Evolutionary conservation across 2,797 vertebrate species (phyloP).

Genomic region (Orientallactaga sibirica): DNA sequence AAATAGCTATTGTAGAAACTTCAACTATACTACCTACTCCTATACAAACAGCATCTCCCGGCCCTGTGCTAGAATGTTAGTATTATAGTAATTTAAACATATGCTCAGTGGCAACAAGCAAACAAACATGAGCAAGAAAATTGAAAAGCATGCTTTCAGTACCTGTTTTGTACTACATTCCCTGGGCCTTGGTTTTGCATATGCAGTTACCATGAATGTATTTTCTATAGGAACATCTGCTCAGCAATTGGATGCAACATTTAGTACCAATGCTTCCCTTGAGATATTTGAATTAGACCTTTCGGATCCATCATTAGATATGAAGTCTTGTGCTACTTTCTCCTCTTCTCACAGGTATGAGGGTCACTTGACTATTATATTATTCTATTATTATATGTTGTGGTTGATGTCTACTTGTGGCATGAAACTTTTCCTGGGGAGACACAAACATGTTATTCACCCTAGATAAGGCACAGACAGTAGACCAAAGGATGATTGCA

Average conservation of each 20-base stretch:
- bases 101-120: not conserved
- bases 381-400: not conserved
- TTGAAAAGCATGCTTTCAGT: conserved; percentile 39
- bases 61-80: conserved; percentile 9
- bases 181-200: conserved; percentile 38
- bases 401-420: not conserved
- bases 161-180: conserved; percentile 16
- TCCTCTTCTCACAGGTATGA: conserved; percentile 94
- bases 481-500: too few species aligned
- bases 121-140: not conserved
- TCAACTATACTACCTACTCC: not conserved
- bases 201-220: conserved; percentile 45
- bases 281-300: conserved; percentile 98
- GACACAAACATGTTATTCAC: too few species aligned
- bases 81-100: not conserved
- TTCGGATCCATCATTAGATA: conserved; percentile 93
- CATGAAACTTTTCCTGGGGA: too few species aligned
- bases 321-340: conserved; percentile 95
- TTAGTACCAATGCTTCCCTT: conserved; percentile 96
- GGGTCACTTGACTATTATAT: not conserved
- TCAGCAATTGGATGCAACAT: conserved; percentile 98
- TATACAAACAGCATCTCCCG: not conserved
- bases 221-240: conserved; percentile 95
- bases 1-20: conserved; percentile 9
- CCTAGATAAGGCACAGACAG: too few species aligned